Evolutionary conservation across 2,888 invertebrate species (phyloP), one percentile per base, ranked within the genome.

Genomic region (Noctua janthe): DNA sequence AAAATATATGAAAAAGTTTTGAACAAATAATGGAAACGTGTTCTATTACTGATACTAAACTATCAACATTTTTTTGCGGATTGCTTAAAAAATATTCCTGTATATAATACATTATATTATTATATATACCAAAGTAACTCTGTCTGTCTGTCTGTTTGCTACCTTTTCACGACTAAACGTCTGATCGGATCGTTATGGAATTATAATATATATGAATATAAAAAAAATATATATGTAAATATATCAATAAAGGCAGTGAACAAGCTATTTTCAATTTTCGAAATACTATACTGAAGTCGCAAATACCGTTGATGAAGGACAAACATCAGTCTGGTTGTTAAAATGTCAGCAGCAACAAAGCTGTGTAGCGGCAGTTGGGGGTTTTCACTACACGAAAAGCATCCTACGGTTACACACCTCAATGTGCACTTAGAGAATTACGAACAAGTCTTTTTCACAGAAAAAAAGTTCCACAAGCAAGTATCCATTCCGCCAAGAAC

Each of bases 281-380:
- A 51, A 71, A 51, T 17, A 71, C 71, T 4, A 51, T 17, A 71
- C 71, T 4, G 71, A 54, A 39, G 5, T 3, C 23, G 71, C 71
- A 1, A 56, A 71, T 71, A 56, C 35, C 56, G 5, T 72, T 23
- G 6, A 73, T 62, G 72, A 73, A 8, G 59, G 62, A 13, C 72
- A 62, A 59, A 73, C 59, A 73, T 59, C 59, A 73, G 11, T 59
- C 59, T 43, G 73, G 73, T 74, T 49, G 62, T 49, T 74, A 29
- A 29, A 29, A 74, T 64, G 64, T 74, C 20, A 74, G 64, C 73
- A 74, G 49, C 62, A 74, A 74, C 47, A 64, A 74, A 64, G 73
- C 73, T 7, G 62, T 74, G 64, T 74, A 35, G 64, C 62, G 73
- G 47, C 62, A 64, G 0, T 64, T 64, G 13, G 73, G 73, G 4